Conservation (phyloP, 1,140 invertebrate species). For the Drosophila sulfurigaster region DNA sequence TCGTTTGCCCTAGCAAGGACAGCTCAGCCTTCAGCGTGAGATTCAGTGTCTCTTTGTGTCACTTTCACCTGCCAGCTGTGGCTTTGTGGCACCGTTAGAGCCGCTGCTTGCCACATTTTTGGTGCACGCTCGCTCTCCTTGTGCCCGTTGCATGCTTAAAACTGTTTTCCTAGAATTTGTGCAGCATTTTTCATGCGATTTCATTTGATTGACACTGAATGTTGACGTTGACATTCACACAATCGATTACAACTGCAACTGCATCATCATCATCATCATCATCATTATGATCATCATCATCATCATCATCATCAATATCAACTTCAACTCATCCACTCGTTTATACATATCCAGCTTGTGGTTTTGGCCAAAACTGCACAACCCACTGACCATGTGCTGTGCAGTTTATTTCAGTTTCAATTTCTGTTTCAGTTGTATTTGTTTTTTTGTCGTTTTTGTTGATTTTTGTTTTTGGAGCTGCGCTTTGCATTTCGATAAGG, state of each 20-base stretch:
- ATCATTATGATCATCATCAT: not conserved
- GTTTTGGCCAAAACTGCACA: slow-evolving; percentile 70
- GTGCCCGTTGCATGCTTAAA: slow-evolving; percentile 65
- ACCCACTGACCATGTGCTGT: slow-evolving; percentile 53
- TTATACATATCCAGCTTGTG: slow-evolving; percentile 64
- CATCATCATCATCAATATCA: slow-evolving; percentile 15
- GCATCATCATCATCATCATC: not conserved
- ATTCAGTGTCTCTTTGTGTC: not conserved
- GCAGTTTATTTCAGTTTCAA: slow-evolving; percentile 6
- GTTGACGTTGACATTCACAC: slow-evolving; percentile 70
- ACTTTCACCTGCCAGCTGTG: slow-evolving; percentile 50
- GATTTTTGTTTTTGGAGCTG: slow-evolving; percentile 1
- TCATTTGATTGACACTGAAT: slow-evolving; percentile 70
- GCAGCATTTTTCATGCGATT: slow-evolving; percentile 61
- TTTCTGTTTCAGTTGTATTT: slow-evolving; percentile 2
- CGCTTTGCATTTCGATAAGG: slow-evolving; percentile 49
- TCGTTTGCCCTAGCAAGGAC: slow-evolving; percentile 48
- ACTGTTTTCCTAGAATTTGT: slow-evolving; percentile 76
- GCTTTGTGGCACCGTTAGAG: slow-evolving; percentile 36
- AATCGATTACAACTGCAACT: slow-evolving; percentile 31
- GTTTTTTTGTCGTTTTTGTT: slow-evolving; percentile 6
- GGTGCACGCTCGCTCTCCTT: slow-evolving; percentile 55
- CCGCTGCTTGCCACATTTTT: slow-evolving; percentile 14
- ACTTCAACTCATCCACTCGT: slow-evolving; percentile 33
- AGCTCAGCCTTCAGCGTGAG: slow-evolving; percentile 18